These are phyloP conservation scores for Gryon sp. DNA, from an alignment of 1,140 invertebrate species.

Conservation along the genomic window DNA sequence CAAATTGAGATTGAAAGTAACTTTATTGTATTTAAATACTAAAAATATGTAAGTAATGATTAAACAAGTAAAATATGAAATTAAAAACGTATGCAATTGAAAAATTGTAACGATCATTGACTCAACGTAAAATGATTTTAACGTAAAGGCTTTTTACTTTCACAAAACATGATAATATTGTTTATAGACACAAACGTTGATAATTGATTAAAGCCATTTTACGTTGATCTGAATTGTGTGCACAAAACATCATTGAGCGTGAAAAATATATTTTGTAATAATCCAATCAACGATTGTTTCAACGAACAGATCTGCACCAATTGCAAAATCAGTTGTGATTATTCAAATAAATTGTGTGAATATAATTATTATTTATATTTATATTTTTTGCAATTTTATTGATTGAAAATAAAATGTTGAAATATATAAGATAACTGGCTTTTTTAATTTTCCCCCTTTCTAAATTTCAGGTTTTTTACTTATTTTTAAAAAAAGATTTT, in stretches of 20 bases:
- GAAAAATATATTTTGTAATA: slow-evolving; percentile 27
- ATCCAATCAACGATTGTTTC: slow-evolving; percentile 5
- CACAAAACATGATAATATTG: slow-evolving; percentile 32
- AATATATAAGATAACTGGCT: too few relatives aligned
- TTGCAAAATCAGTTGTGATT: slow-evolving; percentile 18
- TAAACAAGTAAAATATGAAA: too few relatives aligned
- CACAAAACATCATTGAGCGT: slow-evolving; percentile 18
- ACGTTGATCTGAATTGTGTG: slow-evolving; percentile 43
- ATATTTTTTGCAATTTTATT: neutral
- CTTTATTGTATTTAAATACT: too few relatives aligned
- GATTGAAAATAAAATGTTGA: too few relatives aligned
- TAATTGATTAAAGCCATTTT: slow-evolving; percentile 35
- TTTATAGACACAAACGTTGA: slow-evolving; percentile 32
- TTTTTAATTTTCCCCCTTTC: too few relatives aligned
- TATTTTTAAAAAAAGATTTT: too few relatives aligned
- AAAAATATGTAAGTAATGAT: too few relatives aligned
- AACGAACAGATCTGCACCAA: slow-evolving; percentile 47
- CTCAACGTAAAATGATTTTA: slow-evolving; percentile 8
- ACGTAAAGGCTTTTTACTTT: slow-evolving; percentile 10
- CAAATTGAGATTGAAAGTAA: too few relatives aligned
- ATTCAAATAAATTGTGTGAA: too few relatives aligned
- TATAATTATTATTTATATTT: slow-evolving; percentile 1
- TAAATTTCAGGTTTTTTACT: too few relatives aligned
- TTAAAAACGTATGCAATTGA: too few relatives aligned
- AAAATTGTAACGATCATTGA: slow-evolving; percentile 34